phyloP scores from a whole-genome alignment of 2,888 invertebrate genomes.

The Caenorhabditis zanzibari region DNA sequence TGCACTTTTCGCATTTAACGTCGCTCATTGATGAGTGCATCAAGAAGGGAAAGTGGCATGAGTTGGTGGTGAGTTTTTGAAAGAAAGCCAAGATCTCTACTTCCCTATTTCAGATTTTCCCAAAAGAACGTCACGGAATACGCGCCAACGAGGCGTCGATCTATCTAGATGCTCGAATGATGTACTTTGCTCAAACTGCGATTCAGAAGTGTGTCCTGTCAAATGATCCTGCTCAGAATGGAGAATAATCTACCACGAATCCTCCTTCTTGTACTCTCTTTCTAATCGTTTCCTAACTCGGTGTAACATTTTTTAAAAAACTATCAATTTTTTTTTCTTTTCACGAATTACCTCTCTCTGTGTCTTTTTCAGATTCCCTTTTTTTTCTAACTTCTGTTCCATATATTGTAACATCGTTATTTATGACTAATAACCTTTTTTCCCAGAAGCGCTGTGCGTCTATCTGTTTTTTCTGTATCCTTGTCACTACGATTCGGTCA shows the following conservation, averaged over 20 bases:
- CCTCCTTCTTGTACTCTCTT: no score
- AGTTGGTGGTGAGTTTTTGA: slow-evolving; percentile 87
- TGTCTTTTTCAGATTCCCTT: no score
- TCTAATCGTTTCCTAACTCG: neutral
- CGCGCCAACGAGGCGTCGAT: slow-evolving; percentile 92
- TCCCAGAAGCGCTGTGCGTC: slow-evolving; percentile 28
- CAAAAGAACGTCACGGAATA: slow-evolving; percentile 96
- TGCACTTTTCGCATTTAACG: slow-evolving; percentile 97
- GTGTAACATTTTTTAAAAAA: neutral
- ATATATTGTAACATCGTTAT: slow-evolving; percentile 5
- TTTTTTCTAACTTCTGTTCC: neutral
- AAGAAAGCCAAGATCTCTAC: neutral
- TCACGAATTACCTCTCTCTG: no score
- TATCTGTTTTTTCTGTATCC: neutral
- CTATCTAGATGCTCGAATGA: slow-evolving; percentile 95
- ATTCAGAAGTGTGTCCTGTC: slow-evolving; percentile 9
- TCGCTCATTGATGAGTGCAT: slow-evolving; percentile 93
- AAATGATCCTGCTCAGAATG: neutral
- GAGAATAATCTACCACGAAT: neutral
- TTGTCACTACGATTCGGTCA: slow-evolving; percentile 19
- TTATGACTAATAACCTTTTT: neutral
- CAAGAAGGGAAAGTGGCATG: slow-evolving; percentile 96
- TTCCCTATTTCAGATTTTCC: slow-evolving; percentile 89
- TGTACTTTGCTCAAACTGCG: slow-evolving; percentile 84
- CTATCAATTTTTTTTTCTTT: no score